Evolutionary conservation across 2,888 invertebrate species (phyloP).

Genomic region (Lepidochrysops patricia): DNA sequence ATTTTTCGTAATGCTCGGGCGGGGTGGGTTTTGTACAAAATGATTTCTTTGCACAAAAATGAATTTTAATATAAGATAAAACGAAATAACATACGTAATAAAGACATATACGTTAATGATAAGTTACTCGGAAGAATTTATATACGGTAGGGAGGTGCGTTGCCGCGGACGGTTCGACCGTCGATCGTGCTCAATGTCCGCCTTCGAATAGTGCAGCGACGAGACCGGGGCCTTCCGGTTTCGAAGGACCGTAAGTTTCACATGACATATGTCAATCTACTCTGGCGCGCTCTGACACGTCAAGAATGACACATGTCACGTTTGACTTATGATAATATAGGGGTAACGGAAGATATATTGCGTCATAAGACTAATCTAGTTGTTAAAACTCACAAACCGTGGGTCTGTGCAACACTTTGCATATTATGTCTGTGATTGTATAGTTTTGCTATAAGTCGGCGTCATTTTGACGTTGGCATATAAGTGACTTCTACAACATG

Average conservation of each 20-base stretch:
- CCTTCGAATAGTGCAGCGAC: constrained; percentile 29
- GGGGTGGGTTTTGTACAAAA: constrained; percentile 43
- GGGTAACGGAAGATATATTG: not conserved
- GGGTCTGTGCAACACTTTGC: not conserved
- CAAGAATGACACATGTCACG: not conserved
- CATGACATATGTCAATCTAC: not conserved
- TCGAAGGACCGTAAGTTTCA: not conserved
- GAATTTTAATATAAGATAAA: constrained; percentile 53
- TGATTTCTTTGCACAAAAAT: constrained; percentile 61
- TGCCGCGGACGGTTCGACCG: constrained; percentile 30
- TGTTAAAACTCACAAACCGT: not conserved
- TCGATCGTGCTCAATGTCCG: constrained; percentile 27
- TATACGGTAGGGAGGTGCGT: constrained; percentile 34
- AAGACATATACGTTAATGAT: constrained; percentile 73
- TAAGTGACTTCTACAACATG: constrained; percentile 13
- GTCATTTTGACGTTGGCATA: constrained; percentile 15
- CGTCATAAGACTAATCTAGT: not conserved
- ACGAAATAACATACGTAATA: constrained; percentile 73
- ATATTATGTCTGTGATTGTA: constrained; percentile 24
- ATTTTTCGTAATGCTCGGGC: constrained; percentile 23
- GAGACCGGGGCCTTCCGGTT: not conserved
- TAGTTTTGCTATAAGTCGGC: constrained; percentile 22
- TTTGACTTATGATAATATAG: not conserved
- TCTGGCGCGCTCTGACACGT: not conserved
- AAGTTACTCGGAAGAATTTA: constrained; percentile 68